phyloP scores from a whole-genome alignment of 1,140 invertebrate genomes.

The Pseudomyrmex gracilis region DNA sequence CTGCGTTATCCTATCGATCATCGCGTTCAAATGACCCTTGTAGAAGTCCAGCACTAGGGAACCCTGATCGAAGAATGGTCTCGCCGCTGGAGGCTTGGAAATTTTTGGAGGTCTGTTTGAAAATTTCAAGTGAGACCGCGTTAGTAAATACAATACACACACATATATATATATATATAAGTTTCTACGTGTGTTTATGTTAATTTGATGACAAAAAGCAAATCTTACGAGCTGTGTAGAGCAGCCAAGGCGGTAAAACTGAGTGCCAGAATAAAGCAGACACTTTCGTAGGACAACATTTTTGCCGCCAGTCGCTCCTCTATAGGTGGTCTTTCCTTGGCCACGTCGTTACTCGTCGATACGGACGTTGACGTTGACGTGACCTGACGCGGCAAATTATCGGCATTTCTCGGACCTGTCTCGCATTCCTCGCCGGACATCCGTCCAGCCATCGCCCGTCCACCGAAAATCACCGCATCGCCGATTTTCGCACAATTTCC shows the following conservation, averaged over 20 bases:
- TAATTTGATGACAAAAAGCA: conserved; percentile 26
- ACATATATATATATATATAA: too few relatives aligned
- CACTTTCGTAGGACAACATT: conserved; percentile 84
- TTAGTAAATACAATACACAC: neutral
- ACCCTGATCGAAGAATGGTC: conserved; percentile 89
- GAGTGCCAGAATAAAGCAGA: conserved; percentile 83
- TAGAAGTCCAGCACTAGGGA: conserved; percentile 91
- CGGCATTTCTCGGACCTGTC: conserved; percentile 76
- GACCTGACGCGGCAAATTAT: conserved; percentile 65
- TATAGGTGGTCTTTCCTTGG: conserved; percentile 72
- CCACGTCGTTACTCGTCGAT: conserved; percentile 81
- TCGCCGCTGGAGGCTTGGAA: conserved; percentile 88
- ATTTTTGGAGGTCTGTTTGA: conserved; percentile 89
- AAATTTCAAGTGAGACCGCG: conserved; percentile 15
- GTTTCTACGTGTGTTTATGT: neutral
- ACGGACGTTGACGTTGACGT: conserved; percentile 62
- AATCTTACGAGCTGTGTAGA: conserved; percentile 84
- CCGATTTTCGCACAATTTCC: neutral
- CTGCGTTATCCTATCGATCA: conserved; percentile 87
- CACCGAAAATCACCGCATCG: neutral
- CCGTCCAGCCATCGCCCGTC: conserved; percentile 63
- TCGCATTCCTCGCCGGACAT: conserved; percentile 75
- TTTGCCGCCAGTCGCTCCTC: conserved; percentile 77
- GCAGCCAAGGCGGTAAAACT: conserved; percentile 84
- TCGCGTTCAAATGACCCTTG: conserved; percentile 88